phyloP scores from a whole-genome alignment of 1,140 invertebrate genomes.

The Ganaspis sp. region DNA sequence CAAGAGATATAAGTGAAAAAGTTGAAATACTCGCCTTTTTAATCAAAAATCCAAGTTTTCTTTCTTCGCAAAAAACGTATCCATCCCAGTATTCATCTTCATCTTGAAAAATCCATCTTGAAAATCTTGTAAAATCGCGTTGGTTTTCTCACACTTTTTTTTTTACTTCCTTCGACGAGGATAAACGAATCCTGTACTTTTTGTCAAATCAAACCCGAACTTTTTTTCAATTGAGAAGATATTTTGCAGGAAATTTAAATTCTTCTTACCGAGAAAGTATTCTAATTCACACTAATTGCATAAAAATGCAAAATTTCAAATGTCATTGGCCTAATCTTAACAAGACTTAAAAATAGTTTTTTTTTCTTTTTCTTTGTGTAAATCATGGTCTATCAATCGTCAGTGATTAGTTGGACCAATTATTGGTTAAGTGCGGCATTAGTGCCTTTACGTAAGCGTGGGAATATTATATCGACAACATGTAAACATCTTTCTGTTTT shows the following conservation, averaged over 20 bases:
- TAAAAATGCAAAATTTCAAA: not conserved
- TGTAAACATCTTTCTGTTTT: constrained; percentile 69
- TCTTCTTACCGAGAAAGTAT: not conserved
- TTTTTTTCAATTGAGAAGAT: not conserved
- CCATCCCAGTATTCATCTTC: not conserved
- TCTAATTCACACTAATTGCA: not conserved
- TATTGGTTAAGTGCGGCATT: constrained; percentile 74
- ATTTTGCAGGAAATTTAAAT: not conserved
- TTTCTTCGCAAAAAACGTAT: not conserved
- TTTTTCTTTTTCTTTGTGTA: constrained; percentile 29
- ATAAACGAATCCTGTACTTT: not conserved
- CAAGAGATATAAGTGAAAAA: not conserved
- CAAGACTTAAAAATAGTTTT: not conserved
- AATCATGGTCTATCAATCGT: constrained; percentile 69
- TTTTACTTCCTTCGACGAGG: not conserved
- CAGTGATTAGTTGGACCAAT: constrained; percentile 71
- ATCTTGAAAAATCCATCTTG: constrained; percentile 9
- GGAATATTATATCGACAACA: constrained; percentile 77
- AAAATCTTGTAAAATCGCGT: not conserved
- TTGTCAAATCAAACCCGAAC: not conserved
- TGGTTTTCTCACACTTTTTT: not conserved
- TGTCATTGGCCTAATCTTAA: not conserved
- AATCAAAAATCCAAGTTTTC: constrained; percentile 16
- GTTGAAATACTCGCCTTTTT: constrained; percentile 56
- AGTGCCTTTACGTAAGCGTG: constrained; percentile 77